Percentiles rank a stretch among this genome's conserved stretches.
Evolutionary conservation across 2,797 vertebrate genomes (phyloP).

Genomic region (Notoglanidium macrostoma): DNA sequence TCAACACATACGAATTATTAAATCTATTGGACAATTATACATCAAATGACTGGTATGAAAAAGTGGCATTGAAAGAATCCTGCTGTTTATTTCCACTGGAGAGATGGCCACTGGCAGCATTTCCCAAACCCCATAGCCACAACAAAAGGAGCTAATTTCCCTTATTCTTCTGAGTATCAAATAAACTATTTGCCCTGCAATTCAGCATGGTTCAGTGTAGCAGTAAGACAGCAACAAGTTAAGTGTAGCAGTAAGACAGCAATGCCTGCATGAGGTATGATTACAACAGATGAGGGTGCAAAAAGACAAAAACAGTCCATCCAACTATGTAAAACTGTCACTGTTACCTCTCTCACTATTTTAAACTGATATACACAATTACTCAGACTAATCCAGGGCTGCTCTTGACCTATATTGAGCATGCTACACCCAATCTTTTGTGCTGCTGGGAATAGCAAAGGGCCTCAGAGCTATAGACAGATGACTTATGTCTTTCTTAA

Average conservation of each 20-base stretch:
- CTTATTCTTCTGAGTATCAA: constrained; percentile 12
- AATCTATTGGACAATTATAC: background rate
- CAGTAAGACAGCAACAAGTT: constrained; percentile 50
- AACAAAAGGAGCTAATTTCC: constrained; percentile 36
- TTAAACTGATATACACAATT: background rate
- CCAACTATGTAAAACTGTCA: background rate
- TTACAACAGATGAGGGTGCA: constrained; percentile 41
- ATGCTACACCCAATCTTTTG: background rate
- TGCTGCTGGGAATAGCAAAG: background rate
- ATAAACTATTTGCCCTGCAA: constrained; percentile 6
- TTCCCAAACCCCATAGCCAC: constrained; percentile 23
- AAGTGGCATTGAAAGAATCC: constrained; percentile 51
- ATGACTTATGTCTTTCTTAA: constrained; percentile 67
- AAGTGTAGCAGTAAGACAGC: constrained; percentile 34
- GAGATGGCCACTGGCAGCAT: constrained; percentile 38
- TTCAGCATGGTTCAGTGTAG: constrained; percentile 32
- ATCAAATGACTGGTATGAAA: constrained; percentile 28
- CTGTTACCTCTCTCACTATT: background rate
- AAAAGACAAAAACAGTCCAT: constrained; percentile 29
- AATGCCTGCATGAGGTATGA: constrained; percentile 49
- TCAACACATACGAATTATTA: background rate
- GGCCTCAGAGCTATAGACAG: constrained; percentile 51
- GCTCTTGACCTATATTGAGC: background rate
- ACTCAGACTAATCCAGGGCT: constrained; percentile 1
- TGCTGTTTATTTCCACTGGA: constrained; percentile 43